Conservation (phyloP, 1,140 invertebrate species). For the Saxidomus purpurata region DNA sequence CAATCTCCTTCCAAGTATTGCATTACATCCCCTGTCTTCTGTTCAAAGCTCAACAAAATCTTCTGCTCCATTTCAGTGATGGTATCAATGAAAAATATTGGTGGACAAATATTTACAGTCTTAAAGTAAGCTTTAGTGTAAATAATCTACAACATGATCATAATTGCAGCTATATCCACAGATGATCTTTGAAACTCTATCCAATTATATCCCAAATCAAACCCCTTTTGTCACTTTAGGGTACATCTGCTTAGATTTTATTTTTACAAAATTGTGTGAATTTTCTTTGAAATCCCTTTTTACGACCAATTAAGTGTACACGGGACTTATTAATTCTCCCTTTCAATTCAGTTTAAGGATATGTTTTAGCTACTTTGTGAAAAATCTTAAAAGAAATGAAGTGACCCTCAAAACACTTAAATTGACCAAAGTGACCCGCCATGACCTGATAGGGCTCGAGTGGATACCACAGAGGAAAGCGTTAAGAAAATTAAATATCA, state of each 20-base stretch:
- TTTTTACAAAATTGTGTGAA: constrained; percentile 37
- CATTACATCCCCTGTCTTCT: too few relatives aligned
- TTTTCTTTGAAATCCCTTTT: constrained; percentile 17
- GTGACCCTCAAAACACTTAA: constrained; percentile 27
- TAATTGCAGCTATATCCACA: constrained; percentile 8
- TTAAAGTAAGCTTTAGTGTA: constrained; percentile 20
- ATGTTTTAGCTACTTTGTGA: constrained; percentile 12
- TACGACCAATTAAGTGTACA: constrained; percentile 32
- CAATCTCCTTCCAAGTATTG: too few relatives aligned
- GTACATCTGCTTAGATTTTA: constrained; percentile 26
- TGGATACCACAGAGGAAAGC: background rate
- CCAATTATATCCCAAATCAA: constrained; percentile 29
- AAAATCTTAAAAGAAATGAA: constrained; percentile 33
- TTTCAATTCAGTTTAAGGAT: background rate
- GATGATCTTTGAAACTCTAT: constrained; percentile 32
- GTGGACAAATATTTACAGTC: constrained; percentile 28
- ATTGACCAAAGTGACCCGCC: constrained; percentile 7
- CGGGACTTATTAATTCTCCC: background rate
- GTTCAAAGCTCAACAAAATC: too few relatives aligned
- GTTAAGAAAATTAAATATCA: constrained; percentile 18
- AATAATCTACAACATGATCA: constrained; percentile 39
- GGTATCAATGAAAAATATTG: constrained; percentile 26
- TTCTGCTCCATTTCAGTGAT: background rate
- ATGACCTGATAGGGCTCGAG: background rate
- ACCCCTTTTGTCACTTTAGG: constrained; percentile 24